Base-by-base conservation (phyloP, 2,888 invertebrate genomes). In the Euzetes globulus region DNA sequence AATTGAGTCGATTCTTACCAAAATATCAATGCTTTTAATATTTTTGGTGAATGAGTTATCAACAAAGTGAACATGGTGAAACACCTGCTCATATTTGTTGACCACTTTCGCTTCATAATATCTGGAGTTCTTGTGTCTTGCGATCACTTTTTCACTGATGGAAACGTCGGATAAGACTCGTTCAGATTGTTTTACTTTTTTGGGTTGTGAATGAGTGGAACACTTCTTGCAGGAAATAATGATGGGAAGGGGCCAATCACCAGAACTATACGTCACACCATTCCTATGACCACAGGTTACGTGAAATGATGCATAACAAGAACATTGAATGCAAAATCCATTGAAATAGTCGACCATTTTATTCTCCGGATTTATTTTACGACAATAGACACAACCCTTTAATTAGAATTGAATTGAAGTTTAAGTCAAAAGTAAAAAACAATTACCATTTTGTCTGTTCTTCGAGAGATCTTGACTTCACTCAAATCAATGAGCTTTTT, bases 31-130 rank as follows among this genome's bases (percentile, higher is more conserved):
- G 19, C 86, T 85, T 72, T 85, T 84, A 58, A 88, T 83, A 80
- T 87, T 86, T 37, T 87, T 85, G 77, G 87, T 87, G 80, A 86
- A 86, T 25, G 87, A 87, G 19, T 83, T 83, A 79, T 87, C 87
- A n/a, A 84, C 84, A 81, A 89, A 89, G 76, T 87, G 86, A 4
- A 88, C 87, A 78, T 85, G 85, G 80, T 86, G 87, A 79, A 86
- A 86, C 6, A 83, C 81, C 73, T 84, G 84, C 27, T 83, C 81
- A 19, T 83, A 81, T 15, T 86, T 83, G 15, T 84, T 83, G 1
- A 82, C 79, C 11, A 89, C 84, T 76, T 82, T 84, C 17, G 86
- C 87, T 76, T 84, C 82, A 80, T 88, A 88, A 80, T 85, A 88
- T 60, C 88, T 84, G 2, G 83, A 84, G 78, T 87, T 88, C 73